Evolutionary conservation across 2,113 vertebrate species (phyloP), one percentile per base, ranked within the genome.

Genomic region (Xenopus borealis): DNA sequence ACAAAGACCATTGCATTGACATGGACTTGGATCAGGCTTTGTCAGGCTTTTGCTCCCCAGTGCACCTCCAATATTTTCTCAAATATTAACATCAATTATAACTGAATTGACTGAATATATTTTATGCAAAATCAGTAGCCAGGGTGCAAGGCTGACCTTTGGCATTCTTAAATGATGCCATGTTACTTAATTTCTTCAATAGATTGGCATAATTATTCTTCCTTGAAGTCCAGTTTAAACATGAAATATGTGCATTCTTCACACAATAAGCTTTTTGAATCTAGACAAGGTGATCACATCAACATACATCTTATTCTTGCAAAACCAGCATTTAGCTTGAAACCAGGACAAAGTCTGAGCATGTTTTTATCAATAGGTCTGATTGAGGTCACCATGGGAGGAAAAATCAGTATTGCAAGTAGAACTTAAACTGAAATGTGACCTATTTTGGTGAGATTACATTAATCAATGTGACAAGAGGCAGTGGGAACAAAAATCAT

Each of bases 281-380:
- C 20, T 18, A 61, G 58, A 27, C 18, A 61, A 61, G 58, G 58
- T 23, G 58, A 61, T 10, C 19, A 20, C 19, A 11, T 20, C 58
- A 61, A 27, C 20, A 61, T 12, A 20, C 20, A 61, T 73, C 47
- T 30, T 13, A 30, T 71, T 33, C 23, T 45, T 62, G 45, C 59
- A 72, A 45, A 66, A 45, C 40, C 57, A 30, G 52, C 52, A 58
- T 30, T 58, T 27, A 59, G 23, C 52, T 46, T 44, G 30, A 73
- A 58, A 57, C 52, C 18, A 58, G 20, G 52, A 19, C 18, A 57
- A 19, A 73, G 44, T 66, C 9, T 58, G 23, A 3, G 12, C 52
- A 27, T 1, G 23, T 18, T 18, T 44, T 69, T 62, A 75, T 75
- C 66, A 69, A 75, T 75, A 75, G 66, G 73, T 75, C 66, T 69